phyloP scores from a whole-genome alignment of 2,888 invertebrate species.

The Chrysomela aeneicollis region DNA sequence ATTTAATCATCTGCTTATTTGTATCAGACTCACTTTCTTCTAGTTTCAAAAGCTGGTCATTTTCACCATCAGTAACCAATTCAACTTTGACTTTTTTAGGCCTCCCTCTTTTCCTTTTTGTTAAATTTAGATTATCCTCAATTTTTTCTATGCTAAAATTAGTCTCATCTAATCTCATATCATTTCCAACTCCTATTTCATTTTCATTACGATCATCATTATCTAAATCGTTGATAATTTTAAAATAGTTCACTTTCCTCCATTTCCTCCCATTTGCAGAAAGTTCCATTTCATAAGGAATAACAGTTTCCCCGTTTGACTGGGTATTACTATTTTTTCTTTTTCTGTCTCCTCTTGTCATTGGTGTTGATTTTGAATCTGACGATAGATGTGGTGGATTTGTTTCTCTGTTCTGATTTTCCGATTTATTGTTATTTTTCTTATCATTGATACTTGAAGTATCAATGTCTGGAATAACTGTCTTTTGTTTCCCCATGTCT shows the following conservation, averaged over 20 bases:
- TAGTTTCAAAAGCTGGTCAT: no score
- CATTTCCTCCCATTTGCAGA: constrained; percentile 45
- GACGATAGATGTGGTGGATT: not conserved
- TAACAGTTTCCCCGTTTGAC: not conserved
- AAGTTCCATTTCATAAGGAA: constrained; percentile 12
- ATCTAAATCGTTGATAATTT: constrained; percentile 25
- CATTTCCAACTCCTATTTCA: constrained; percentile 13
- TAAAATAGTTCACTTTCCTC: constrained; percentile 46
- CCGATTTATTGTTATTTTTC: not conserved
- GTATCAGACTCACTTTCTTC: no score
- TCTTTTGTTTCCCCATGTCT: no score
- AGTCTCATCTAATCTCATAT: not conserved
- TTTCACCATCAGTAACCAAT: not conserved
- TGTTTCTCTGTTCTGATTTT: no score
- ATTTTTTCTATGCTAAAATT: not conserved
- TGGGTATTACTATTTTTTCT: constrained; percentile 16
- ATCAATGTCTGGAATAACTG: no score
- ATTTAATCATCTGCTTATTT: no score
- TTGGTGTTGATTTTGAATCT: not conserved
- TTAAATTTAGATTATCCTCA: not conserved
- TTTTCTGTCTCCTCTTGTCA: not conserved
- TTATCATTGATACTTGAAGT: not conserved
- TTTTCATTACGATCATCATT: not conserved
- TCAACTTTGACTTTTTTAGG: not conserved
- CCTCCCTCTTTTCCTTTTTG: constrained; percentile 19